Conservation (phyloP, 2,113 vertebrate genomes). For the Manacus vitellinus region DNA sequence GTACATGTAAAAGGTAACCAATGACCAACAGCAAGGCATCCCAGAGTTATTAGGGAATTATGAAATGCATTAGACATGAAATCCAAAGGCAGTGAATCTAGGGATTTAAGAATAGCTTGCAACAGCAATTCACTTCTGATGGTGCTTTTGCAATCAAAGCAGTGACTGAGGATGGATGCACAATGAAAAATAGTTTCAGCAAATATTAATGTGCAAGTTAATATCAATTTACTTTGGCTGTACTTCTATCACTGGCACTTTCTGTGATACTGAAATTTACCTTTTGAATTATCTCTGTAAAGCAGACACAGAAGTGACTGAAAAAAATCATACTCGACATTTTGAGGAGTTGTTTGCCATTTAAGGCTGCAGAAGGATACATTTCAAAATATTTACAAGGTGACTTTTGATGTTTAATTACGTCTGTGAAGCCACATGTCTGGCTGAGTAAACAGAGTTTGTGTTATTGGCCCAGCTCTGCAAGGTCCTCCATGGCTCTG, state of each 20-base stretch:
- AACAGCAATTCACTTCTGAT: slow-evolving; percentile 2
- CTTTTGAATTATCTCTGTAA: not conserved
- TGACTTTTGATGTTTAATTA: not conserved
- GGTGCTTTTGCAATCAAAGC: not conserved
- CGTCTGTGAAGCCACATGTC: not conserved
- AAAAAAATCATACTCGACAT: not conserved
- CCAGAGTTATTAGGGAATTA: slow-evolving; percentile 27
- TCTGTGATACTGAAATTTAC: not conserved
- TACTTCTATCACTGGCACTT: not conserved
- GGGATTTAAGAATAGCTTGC: slow-evolving; percentile 4
- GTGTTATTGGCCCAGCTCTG: not conserved
- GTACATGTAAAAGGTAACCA: not conserved
- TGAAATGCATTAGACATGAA: not conserved
- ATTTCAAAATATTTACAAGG: not conserved
- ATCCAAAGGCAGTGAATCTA: slow-evolving; percentile 4
- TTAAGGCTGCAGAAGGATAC: not conserved
- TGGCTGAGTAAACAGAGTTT: not conserved
- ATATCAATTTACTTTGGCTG: not conserved
- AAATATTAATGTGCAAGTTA: slow-evolving; percentile 10
- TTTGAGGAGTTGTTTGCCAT: not conserved
- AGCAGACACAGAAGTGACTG: not conserved
- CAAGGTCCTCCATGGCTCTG: not conserved
- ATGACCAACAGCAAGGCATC: not conserved
- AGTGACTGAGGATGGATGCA: not conserved
- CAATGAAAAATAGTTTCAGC: slow-evolving; percentile 5